phyloP scores from a whole-genome alignment of 2,797 vertebrate species.

The Artibeus lituratus region DNA sequence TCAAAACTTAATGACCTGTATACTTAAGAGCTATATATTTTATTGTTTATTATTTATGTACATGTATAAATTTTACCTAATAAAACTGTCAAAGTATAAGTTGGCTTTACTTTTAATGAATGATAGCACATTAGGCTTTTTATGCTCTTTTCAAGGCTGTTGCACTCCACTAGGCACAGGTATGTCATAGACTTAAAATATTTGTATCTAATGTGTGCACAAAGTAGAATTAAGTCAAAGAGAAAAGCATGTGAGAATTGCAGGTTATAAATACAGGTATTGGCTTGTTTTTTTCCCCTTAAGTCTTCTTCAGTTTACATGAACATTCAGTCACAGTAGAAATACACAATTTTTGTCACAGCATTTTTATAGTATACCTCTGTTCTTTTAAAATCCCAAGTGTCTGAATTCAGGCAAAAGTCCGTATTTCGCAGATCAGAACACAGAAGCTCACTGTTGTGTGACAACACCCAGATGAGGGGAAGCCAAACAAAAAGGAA shows the following conservation, averaged over 20 bases:
- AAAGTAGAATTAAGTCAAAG: constrained; percentile 7
- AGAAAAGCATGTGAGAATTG: constrained; percentile 8
- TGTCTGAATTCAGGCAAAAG: neutral
- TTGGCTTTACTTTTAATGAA: neutral
- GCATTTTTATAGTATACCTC: neutral
- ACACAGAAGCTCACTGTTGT: neutral
- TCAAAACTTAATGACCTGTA: neutral
- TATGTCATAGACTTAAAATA: neutral
- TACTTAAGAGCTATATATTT: neutral
- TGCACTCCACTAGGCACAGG: neutral
- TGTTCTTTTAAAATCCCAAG: neutral
- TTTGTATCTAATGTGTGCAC: constrained; percentile 1
- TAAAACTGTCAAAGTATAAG: neutral
- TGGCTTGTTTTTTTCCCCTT: neutral
- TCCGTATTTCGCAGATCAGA: neutral
- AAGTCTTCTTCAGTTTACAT: neutral
- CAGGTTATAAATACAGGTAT: neutral
- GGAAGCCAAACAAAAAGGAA: neutral
- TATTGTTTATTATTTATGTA: too few relatives aligned
- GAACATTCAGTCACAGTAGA: neutral
- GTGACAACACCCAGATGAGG: neutral
- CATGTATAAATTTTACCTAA: constrained; percentile 19
- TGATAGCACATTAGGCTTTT: neutral
- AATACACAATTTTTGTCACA: neutral
- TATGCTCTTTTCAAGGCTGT: neutral